Evolutionary conservation across 2,888 invertebrate genomes (phyloP).

Genomic region (Tetramorium bicarinatum): DNA sequence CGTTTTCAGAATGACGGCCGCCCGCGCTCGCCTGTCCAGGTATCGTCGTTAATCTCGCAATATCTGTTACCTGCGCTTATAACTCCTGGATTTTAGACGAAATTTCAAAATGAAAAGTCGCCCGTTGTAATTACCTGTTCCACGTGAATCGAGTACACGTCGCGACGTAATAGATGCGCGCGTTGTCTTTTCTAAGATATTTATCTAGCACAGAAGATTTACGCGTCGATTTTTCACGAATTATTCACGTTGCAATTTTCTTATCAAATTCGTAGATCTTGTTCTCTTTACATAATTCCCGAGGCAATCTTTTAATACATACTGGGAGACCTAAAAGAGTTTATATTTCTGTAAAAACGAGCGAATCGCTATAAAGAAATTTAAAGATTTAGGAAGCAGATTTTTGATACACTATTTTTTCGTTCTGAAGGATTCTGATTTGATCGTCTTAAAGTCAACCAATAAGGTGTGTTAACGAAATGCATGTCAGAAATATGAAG

Average conservation of each 20-base stretch:
- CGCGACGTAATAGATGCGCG: constrained; percentile 45
- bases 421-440: neutral
- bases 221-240: neutral
- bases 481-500: neutral
- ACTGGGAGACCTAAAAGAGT: neutral
- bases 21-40: constrained; percentile 50
- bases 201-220: constrained; percentile 12
- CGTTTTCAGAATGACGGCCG: constrained; percentile 55
- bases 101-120: constrained; percentile 27
- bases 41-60: constrained; percentile 65
- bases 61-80: constrained; percentile 59
- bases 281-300: neutral
- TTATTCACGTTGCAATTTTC: neutral
- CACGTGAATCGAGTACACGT: constrained; percentile 25
- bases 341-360: neutral
- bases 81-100: constrained; percentile 42
- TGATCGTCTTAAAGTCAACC: neutral
- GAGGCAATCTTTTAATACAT: neutral
- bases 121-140: constrained; percentile 24
- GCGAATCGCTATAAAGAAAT: neutral
- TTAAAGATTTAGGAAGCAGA: neutral
- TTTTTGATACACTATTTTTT: neutral
- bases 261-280: neutral
- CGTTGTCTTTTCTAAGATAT: constrained; percentile 19
- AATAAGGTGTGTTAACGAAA: neutral